Base-by-base conservation (phyloP, 2,888 invertebrate genomes). In the Metellina segmentata region DNA sequence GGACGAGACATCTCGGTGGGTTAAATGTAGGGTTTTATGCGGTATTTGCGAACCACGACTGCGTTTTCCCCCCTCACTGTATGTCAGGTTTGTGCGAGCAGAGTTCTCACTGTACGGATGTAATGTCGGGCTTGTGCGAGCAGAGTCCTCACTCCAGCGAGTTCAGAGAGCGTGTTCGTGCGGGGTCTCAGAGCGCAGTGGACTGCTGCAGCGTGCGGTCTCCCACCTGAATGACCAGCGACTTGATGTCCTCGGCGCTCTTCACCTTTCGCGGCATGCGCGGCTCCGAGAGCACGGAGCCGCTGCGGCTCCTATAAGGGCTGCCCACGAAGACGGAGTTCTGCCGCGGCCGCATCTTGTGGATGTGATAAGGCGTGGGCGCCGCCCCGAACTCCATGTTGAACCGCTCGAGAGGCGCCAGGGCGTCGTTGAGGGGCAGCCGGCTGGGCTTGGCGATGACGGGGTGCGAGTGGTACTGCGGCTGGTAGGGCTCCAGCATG, bases 401-500 rank as follows among this genome's bases (percentile, higher is more conserved):
- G 82, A 92, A 89, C 11, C 89, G 79, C 61, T 92, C 93, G 8
- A 90, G 85, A 9, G 87, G 89, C 2, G 83, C 92, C 6, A 92
- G 86, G 20, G 92, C 85, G 48, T 92, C 92, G 52, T 78, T 86
- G 48, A 91, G 81, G 19, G 90, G 90, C 34, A 92, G 69, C n/a
- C 89, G 83, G 9, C 78, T 48, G 69, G 88, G 92, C 52, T 90
- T 93, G 8, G 83, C 92, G 61, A 90, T 90, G 75, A 86, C 88
- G 5, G 90, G 89, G 61, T 83, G 91, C 13, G 97, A 97, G 94
- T 97, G 97, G 94, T 98, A 98, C 95, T 98, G 98, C 1, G 98
- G 98, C 94, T 98, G 98, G 95, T 98, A 98, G 0, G 98, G 98
- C 95, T 98, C 98, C 95, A 98, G 95, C 97, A 98, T 98, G 93